These are phyloP conservation scores for Galaxias olidus DNA, from an alignment of 2,797 vertebrate genomes.

Conservation along the genomic window DNA sequence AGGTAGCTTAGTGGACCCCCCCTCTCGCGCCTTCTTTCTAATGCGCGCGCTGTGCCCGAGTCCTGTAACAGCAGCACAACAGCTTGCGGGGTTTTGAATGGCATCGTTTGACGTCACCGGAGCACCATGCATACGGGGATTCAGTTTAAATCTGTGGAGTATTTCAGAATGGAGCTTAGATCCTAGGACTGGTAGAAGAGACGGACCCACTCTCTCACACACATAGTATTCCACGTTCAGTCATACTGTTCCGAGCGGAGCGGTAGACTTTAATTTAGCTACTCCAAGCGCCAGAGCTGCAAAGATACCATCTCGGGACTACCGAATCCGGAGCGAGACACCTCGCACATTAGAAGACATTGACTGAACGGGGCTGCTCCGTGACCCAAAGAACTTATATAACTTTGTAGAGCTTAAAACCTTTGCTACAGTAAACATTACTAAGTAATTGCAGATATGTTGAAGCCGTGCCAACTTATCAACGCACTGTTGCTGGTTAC, in stretches of 20 bases:
- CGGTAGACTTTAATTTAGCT: background rate
- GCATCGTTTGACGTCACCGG: conserved; percentile 73
- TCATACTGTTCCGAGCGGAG: background rate
- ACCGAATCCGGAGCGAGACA: too few relatives aligned
- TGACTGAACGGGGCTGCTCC: too few relatives aligned
- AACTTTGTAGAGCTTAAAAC: too few relatives aligned
- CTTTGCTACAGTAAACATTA: too few relatives aligned
- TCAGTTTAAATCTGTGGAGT: conserved; percentile 27
- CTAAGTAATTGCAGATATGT: conserved; percentile 20
- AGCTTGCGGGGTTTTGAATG: conserved; percentile 29
- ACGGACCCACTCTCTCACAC: conserved; percentile 5
- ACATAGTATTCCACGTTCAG: background rate
- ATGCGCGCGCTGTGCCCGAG: background rate
- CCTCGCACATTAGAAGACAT: too few relatives aligned
- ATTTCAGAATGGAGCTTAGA: conserved; percentile 20
- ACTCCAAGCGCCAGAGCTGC: background rate
- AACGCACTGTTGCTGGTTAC: conserved; percentile 17
- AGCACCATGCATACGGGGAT: conserved; percentile 69
- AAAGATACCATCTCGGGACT: background rate
- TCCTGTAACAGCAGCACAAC: background rate
- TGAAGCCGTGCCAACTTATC: conserved; percentile 11
- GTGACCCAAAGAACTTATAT: too few relatives aligned
- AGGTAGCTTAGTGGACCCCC: background rate
- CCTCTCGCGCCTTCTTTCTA: background rate
- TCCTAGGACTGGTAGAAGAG: conserved; percentile 16